These are phyloP conservation scores for Potamarius usumacintae DNA, from an alignment of 2,113 vertebrate species.

Conservation along the genomic window DNA sequence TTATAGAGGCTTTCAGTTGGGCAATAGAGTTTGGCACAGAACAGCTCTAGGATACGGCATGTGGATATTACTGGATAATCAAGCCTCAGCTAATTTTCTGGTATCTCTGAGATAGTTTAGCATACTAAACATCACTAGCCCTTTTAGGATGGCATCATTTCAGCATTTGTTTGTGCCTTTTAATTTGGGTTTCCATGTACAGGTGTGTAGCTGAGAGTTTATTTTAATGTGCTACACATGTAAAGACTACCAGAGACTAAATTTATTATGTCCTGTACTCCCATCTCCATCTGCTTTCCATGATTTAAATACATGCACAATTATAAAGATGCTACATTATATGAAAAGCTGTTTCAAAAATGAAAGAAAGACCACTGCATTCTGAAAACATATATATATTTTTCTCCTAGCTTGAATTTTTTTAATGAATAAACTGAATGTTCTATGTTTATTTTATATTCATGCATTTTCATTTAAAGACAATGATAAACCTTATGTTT, in stretches of 20 bases:
- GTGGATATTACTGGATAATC: slow-evolving; percentile 22
- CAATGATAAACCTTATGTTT: background rate
- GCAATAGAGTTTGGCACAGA: slow-evolving; percentile 18
- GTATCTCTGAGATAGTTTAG: background rate
- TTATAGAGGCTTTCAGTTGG: slow-evolving; percentile 36
- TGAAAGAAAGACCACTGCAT: background rate
- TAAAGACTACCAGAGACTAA: background rate
- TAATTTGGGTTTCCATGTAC: background rate
- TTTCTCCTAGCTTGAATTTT: background rate
- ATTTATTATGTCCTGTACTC: background rate
- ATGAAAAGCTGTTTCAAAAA: background rate
- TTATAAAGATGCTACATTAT: background rate
- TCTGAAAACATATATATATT: background rate
- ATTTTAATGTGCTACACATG: background rate
- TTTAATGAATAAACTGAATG: background rate
- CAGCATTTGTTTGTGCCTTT: slow-evolving; percentile 13
- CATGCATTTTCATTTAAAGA: background rate
- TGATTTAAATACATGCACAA: background rate
- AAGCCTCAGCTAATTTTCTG: background rate
- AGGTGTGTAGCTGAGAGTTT: background rate
- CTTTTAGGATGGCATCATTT: background rate
- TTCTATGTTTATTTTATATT: background rate
- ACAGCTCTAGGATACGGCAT: slow-evolving; percentile 2
- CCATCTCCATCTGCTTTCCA: background rate
- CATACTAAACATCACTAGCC: background rate